These are phyloP conservation scores for Nannobrachium achirus DNA, from an alignment of 2,113 vertebrate species.

Conservation along the genomic window DNA sequence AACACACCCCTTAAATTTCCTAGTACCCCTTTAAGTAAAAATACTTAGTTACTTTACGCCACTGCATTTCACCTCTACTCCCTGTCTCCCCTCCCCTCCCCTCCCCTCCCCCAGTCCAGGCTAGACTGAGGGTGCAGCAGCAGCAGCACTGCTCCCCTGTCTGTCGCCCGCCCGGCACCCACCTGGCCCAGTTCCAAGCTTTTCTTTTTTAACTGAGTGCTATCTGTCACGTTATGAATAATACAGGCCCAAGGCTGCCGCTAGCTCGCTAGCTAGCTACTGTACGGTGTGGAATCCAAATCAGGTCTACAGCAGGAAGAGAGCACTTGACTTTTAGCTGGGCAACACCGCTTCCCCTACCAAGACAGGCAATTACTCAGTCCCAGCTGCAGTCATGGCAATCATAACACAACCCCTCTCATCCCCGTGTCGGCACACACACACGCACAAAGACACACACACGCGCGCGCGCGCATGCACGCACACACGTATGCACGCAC, in stretches of 20 bases:
- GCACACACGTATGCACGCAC: not conserved
- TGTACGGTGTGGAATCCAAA: conserved; percentile 98
- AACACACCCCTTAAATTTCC: no score
- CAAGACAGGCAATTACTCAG: conserved; percentile 98
- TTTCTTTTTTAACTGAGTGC: conserved; percentile 98
- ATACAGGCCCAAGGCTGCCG: conserved; percentile 94
- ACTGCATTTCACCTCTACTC: conserved; percentile 1
- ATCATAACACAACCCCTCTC: conserved; percentile 77
- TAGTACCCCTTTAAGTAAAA: no score
- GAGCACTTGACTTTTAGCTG: conserved; percentile 92
- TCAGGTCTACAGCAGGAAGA: conserved; percentile 97
- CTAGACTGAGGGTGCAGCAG: conserved; percentile 67
- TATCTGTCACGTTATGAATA: conserved; percentile 99
- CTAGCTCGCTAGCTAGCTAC: conserved; percentile 75
- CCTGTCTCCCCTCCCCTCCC: conserved; percentile 15
- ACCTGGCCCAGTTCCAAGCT: conserved; percentile 94
- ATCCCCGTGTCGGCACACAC: conserved; percentile 29
- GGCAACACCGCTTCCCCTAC: conserved; percentile 85
- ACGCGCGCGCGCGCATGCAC: conserved; percentile 8
- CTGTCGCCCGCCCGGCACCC: conserved; percentile 83
- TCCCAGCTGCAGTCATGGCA: conserved; percentile 89
- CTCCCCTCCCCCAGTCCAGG: conserved; percentile 24
- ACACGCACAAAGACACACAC: not conserved
- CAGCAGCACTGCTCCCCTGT: conserved; percentile 67
- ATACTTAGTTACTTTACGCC: conserved; percentile 9